Percentiles rank a stretch among this genome's conserved stretches.
phyloP scores from a whole-genome alignment of 2,797 vertebrate species.

The Lagocephalus sceleratus region DNA sequence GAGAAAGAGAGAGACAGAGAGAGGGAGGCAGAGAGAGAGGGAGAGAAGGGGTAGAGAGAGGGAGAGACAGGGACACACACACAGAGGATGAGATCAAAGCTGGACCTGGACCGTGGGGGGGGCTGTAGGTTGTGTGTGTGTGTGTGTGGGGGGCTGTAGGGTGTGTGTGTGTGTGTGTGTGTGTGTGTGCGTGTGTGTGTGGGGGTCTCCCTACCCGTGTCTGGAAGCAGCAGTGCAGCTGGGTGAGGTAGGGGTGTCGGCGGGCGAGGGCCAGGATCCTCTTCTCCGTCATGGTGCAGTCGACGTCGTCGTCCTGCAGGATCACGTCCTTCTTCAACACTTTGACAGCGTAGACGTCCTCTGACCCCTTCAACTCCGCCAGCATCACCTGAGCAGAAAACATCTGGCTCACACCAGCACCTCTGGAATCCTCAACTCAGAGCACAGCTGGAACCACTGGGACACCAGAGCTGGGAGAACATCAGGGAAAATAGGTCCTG shows the following conservation, averaged over 20 bases:
- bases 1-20: too few relatives aligned
- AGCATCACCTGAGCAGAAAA: slow-evolving; percentile 84
- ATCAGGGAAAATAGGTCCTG: too few relatives aligned
- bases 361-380: slow-evolving; percentile 91
- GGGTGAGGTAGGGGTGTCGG: slow-evolving; percentile 93
- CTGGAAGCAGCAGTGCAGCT: slow-evolving; percentile 98
- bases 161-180: background rate
- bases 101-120: too few relatives aligned
- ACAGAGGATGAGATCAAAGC: too few relatives aligned
- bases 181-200: slow-evolving; percentile 79
- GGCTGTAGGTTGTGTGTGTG: too few relatives aligned
- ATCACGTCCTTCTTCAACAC: slow-evolving; percentile 97
- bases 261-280: slow-evolving; percentile 92
- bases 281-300: slow-evolving; percentile 98
- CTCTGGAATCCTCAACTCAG: too few relatives aligned
- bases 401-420: slow-evolving; percentile 9
- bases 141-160: background rate
- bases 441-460: too few relatives aligned
- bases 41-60: too few relatives aligned
- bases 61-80: too few relatives aligned
- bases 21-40: too few relatives aligned
- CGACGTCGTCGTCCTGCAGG: slow-evolving; percentile 94
- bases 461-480: too few relatives aligned
- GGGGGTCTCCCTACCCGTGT: slow-evolving; percentile 89
- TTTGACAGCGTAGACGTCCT: slow-evolving; percentile 94